Evolutionary conservation across 2,797 vertebrate species (phyloP).

Genomic region (Xerus rutilus): DNA sequence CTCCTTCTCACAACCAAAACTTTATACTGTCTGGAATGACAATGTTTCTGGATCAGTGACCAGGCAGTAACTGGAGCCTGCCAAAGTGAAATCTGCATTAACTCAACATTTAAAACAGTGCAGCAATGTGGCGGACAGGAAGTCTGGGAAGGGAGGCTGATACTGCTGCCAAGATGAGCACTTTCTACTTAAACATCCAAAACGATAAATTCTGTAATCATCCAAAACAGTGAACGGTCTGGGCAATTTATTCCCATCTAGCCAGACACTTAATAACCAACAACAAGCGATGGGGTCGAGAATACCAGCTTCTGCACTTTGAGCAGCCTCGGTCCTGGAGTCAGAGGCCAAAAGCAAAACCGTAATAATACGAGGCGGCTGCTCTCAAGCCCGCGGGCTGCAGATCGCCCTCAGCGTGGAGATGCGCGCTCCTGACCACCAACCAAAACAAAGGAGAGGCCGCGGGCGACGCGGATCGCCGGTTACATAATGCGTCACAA

Average conservation of each 20-base stretch:
- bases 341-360: neutral
- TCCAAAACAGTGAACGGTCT: neutral
- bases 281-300: neutral
- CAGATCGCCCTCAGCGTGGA: neutral
- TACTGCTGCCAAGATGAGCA: neutral
- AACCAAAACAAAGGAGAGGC: neutral
- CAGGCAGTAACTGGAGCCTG: neutral
- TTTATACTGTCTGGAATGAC: neutral
- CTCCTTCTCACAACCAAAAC: neutral
- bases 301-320: neutral
- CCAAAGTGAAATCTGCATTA: neutral
- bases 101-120: neutral
- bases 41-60: neutral
- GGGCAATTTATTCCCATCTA: neutral
- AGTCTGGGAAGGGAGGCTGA: neutral
- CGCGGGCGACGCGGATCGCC: rapidly evolving
- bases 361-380: too few species aligned
- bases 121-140: neutral
- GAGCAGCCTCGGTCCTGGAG: rapidly evolving
- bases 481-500: constrained; percentile 61
- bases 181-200: neutral
- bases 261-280: neutral
- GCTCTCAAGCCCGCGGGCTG: neutral
- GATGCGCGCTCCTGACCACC: neutral
- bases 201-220: neutral